Evolutionary conservation across 2,797 vertebrate species (phyloP).

Genomic region (Lates japonicus): DNA sequence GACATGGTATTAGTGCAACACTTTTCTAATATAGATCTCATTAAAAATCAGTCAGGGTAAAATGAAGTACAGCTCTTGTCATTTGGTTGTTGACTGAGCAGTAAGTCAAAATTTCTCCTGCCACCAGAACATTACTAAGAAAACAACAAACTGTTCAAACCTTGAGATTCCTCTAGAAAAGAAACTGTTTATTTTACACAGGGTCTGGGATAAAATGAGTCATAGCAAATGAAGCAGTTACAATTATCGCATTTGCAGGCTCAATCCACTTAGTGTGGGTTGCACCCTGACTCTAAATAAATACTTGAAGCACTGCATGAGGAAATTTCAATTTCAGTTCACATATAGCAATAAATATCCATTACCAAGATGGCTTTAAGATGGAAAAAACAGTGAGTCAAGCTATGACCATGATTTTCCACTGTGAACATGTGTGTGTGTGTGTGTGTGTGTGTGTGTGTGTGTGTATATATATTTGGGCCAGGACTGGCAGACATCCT

Average conservation of each 20-base stretch:
- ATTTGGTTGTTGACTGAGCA: constrained; percentile 30
- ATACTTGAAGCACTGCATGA: constrained; percentile 12
- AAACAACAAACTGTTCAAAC: not conserved
- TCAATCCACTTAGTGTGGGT: constrained; percentile 13
- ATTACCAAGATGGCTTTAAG: constrained; percentile 22
- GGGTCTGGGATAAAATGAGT: not conserved
- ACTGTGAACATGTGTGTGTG: constrained; percentile 15
- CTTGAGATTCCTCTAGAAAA: not conserved
- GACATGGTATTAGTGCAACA: not conserved
- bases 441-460: constrained; percentile 29
- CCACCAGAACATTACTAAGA: not conserved
- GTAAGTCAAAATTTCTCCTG: constrained; percentile 2
- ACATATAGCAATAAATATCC: constrained; percentile 27
- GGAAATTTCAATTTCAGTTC: not conserved
- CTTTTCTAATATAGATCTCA: constrained; percentile 16
- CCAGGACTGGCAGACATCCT: constrained; percentile 80
- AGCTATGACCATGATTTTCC: constrained; percentile 60
- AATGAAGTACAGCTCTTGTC: constrained; percentile 8
- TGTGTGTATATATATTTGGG: not conserved
- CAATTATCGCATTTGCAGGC: constrained; percentile 1
- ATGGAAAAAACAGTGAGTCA: constrained; percentile 30
- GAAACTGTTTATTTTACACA: not conserved
- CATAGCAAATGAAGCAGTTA: not conserved
- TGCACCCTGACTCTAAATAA: constrained; percentile 1
- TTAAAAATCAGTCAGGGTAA: constrained; percentile 7